Percentiles rank a stretch among this genome's conserved stretches.
Conservation (phyloP, 23 tunicate genomes). For the Phallusia fumigata region DNA sequence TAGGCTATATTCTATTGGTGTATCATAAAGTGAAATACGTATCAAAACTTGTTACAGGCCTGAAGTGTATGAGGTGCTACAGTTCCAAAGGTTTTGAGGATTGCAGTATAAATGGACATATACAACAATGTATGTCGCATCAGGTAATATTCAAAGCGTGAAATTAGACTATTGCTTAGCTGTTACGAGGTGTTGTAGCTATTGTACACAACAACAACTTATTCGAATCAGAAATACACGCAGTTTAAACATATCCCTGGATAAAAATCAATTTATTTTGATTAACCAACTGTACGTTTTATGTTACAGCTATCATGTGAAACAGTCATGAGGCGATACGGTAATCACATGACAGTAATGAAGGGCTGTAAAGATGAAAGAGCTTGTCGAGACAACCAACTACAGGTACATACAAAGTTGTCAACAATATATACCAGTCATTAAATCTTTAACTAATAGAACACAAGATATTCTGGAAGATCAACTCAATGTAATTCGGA, state of each 20-base stretch:
- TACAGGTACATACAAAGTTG: too few relatives aligned
- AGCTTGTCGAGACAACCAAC: constrained; percentile 35
- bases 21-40: too few relatives aligned
- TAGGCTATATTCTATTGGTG: too few relatives aligned
- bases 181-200: not conserved
- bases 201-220: too few relatives aligned
- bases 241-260: too few relatives aligned
- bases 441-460: not conserved
- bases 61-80: constrained; percentile 3
- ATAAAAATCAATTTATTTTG: too few relatives aligned
- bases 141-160: not conserved
- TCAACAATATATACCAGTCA: not conserved
- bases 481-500: constrained; percentile 10
- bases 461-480: not conserved
- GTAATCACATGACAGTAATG: constrained; percentile 3
- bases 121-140: not conserved
- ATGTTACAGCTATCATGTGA: not conserved
- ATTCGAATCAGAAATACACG: too few relatives aligned
- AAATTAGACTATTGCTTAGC: not conserved
- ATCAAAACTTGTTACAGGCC: not conserved
- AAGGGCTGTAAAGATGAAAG: constrained; percentile 37
- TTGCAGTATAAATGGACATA: not conserved
- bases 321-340: not conserved
- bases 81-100: not conserved
- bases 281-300: not conserved